These are phyloP conservation scores for Lithobates pipiens DNA, from an alignment of 2,797 vertebrate genomes.

Conservation along the genomic window DNA sequence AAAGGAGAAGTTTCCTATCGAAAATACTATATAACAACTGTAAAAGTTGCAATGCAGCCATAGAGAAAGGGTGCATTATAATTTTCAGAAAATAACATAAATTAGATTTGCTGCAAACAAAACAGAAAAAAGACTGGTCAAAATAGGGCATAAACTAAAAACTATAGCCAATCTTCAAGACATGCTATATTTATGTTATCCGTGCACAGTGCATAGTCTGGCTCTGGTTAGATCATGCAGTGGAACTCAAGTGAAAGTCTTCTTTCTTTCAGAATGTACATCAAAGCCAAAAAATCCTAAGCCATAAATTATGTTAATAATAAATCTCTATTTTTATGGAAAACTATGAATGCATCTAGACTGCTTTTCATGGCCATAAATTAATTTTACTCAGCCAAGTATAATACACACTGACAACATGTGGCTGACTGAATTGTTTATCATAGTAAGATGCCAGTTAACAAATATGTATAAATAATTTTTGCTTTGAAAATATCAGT, in stretches of 20 bases:
- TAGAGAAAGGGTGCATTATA: too few species aligned
- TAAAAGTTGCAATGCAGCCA: too few species aligned
- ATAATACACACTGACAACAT: conserved; percentile 38
- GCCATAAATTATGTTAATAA: conserved; percentile 20
- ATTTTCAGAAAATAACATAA: too few species aligned
- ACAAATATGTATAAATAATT: conserved; percentile 32
- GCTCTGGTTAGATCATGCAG: background rate
- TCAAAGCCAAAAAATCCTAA: conserved; percentile 4
- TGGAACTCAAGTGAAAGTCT: background rate
- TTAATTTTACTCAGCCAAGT: conserved; percentile 39
- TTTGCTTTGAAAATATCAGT: conserved; percentile 7
- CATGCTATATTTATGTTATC: too few species aligned
- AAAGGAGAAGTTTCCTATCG: too few species aligned
- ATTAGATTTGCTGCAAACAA: too few species aligned
- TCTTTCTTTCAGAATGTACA: background rate
- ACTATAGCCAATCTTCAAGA: too few species aligned
- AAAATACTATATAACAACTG: too few species aligned
- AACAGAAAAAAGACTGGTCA: too few species aligned
- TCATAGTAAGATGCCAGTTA: conserved; percentile 31
- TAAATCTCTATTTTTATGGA: conserved; percentile 1
- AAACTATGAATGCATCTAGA: conserved; percentile 6
- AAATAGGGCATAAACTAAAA: too few species aligned
- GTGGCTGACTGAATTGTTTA: conserved; percentile 47
- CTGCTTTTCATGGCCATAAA: conserved; percentile 20
- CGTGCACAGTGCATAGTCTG: background rate